Evolutionary conservation across 2,797 vertebrate genomes (phyloP), one percentile per base, ranked within the genome.

Genomic region (Odontamblyopus rebecca): DNA sequence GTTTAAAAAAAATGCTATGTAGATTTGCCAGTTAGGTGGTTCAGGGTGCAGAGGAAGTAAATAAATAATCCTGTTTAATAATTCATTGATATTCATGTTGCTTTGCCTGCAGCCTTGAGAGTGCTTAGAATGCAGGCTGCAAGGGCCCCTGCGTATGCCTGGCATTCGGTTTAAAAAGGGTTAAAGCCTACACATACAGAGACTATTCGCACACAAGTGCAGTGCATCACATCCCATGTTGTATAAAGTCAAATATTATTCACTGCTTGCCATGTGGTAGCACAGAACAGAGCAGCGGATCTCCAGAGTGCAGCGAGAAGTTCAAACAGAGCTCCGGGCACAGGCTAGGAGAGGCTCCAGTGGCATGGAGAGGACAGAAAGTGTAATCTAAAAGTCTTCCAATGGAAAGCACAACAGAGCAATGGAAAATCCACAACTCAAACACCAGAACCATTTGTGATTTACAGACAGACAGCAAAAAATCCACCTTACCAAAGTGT

Each of bases 21-120:
- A 90, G 89, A 91, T 91, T 90, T 89, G 87, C 88, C 86, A 89
- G 91, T 90, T 91, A 91, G 89, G 91, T 93, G 87, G 88, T 91
- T 90, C 78, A 82, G 87, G 89, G 85, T 89, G 85, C 76, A 53
- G 87, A 88, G 89, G 85, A 92, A 91, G 92, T 92, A 93, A 93
- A 93, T 93, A 93, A 93, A 93, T 92, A 91, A 93, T 93, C 88
- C 83, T 88, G 79, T 89, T 93, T 86, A 93, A 93, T 93, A 92
- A 93, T 93, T 92, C 88, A 93, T 92, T 88, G 80, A 89, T 89
- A 93, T 90, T 91, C 89, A 91, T 93, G 90, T 92, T 92, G 89
- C 90, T 92, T 91, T 91, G 89, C 91, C 88, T 92, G 82, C 57
- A 90, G 91, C 88, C 90, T 90, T 89, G 89, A 90, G 86, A 88